These are phyloP conservation scores for Cosmia pyralina DNA, from an alignment of 2,888 invertebrate genomes.

Conservation along the genomic window DNA sequence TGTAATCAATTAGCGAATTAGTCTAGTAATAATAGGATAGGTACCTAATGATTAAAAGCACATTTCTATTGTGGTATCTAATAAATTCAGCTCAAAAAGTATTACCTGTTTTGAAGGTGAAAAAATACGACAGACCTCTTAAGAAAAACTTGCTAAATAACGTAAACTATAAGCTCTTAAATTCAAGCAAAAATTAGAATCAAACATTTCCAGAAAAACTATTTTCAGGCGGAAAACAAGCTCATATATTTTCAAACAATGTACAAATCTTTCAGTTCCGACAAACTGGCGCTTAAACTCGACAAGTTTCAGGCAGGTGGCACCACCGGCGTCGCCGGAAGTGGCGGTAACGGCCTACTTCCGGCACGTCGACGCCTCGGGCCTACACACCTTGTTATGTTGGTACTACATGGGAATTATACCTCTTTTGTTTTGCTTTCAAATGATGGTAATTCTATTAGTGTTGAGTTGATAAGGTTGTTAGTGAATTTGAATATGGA, in stretches of 20 bases:
- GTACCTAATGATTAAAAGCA: too few species aligned
- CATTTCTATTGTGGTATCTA: too few species aligned
- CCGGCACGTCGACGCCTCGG: constrained; percentile 78
- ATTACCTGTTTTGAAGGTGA: too few species aligned
- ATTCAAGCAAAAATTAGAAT: constrained; percentile 17
- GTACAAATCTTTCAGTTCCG: constrained; percentile 65
- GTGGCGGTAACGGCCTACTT: constrained; percentile 80
- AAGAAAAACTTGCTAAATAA: constrained; percentile 19
- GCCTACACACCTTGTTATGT: constrained; percentile 62
- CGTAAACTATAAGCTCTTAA: constrained; percentile 27
- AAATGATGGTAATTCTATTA: constrained; percentile 58
- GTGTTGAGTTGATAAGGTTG: constrained; percentile 15
- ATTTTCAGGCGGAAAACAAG: constrained; percentile 47
- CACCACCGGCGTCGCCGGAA: constrained; percentile 73
- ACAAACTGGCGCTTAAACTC: constrained; percentile 67
- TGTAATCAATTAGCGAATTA: too few species aligned
- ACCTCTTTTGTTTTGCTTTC: constrained; percentile 63
- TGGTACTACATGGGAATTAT: constrained; percentile 62
- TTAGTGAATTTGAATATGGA: constrained; percentile 9
- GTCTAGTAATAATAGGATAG: too few species aligned
- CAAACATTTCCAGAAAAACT: constrained; percentile 40
- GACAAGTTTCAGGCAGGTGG: constrained; percentile 77
- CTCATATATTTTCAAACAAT: constrained; percentile 63
- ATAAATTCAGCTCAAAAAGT: too few species aligned
- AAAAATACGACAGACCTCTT: too few species aligned